Conservation (phyloP, 2,113 vertebrate genomes). For the Cromileptes altivelis region DNA sequence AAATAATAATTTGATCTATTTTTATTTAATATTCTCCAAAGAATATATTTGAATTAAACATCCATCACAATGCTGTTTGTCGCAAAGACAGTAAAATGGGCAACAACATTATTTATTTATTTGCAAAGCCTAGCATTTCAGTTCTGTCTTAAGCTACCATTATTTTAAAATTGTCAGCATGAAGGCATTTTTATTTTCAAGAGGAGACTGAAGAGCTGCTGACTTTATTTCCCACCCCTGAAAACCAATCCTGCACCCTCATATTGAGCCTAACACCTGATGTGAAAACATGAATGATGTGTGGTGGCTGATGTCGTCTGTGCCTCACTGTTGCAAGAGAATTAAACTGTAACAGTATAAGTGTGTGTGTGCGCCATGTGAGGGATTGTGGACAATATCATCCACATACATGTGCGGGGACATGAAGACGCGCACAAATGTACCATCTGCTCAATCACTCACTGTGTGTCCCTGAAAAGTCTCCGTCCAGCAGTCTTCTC, state of each 20-base stretch:
- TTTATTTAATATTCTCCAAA: background rate
- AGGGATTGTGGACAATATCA: slow-evolving; percentile 20
- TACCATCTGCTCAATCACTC: slow-evolving; percentile 14
- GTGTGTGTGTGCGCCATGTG: slow-evolving; percentile 15
- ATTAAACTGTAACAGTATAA: background rate
- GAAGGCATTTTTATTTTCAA: background rate
- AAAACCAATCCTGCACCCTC: no score
- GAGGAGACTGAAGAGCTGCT: no score
- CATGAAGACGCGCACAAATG: background rate
- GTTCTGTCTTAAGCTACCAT: background rate
- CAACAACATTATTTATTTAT: background rate
- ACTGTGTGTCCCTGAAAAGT: slow-evolving; percentile 44
- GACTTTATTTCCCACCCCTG: no score
- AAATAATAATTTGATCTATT: background rate
- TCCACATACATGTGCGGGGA: background rate
- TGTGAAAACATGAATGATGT: background rate
- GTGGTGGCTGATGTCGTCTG: background rate
- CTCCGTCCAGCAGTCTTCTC: slow-evolving; percentile 10
- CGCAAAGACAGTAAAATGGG: background rate
- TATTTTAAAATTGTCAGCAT: background rate
- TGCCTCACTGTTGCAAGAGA: background rate
- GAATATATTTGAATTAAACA: background rate
- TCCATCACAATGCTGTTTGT: background rate
- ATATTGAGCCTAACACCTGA: background rate
- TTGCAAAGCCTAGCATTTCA: background rate